Conservation (phyloP, 2,797 vertebrate genomes). For the Sebastes nivosus region DNA sequence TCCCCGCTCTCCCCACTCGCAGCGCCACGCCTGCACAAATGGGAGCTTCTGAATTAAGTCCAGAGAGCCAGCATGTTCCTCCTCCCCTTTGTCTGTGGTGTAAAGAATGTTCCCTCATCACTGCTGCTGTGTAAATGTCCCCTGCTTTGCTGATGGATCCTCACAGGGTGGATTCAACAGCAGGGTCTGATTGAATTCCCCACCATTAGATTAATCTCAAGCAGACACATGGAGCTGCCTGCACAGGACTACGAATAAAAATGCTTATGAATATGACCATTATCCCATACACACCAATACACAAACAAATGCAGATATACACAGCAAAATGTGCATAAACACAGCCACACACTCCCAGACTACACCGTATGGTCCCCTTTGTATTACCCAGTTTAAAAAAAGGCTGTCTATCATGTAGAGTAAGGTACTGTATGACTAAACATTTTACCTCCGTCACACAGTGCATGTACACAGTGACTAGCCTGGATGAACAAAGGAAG, state of each 20-base stretch:
- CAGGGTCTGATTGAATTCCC: constrained; percentile 72
- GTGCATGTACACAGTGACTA: not conserved
- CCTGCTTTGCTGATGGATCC: constrained; percentile 70
- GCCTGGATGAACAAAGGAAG: constrained; percentile 2
- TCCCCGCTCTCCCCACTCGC: constrained; percentile 36
- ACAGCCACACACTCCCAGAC: not conserved
- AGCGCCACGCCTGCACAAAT: constrained; percentile 52
- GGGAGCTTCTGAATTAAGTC: constrained; percentile 51
- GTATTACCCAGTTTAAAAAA: not conserved
- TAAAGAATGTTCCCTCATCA: constrained; percentile 49
- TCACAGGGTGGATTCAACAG: constrained; percentile 61
- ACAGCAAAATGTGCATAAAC: not conserved
- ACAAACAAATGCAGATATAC: not conserved
- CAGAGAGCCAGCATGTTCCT: constrained; percentile 48
- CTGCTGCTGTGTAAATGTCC: constrained; percentile 63
- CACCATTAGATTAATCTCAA: constrained; percentile 66
- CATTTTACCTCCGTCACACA: not conserved
- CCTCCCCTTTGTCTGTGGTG: constrained; percentile 56
- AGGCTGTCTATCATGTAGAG: not conserved
- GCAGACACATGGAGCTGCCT: constrained; percentile 49
- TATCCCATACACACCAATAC: not conserved
- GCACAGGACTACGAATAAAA: constrained; percentile 29
- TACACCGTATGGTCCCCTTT: not conserved
- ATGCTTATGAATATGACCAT: not conserved
- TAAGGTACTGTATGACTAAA: not conserved